These are phyloP conservation scores for Pinna nobilis DNA, from an alignment of 1,140 invertebrate species.

Conservation along the genomic window DNA sequence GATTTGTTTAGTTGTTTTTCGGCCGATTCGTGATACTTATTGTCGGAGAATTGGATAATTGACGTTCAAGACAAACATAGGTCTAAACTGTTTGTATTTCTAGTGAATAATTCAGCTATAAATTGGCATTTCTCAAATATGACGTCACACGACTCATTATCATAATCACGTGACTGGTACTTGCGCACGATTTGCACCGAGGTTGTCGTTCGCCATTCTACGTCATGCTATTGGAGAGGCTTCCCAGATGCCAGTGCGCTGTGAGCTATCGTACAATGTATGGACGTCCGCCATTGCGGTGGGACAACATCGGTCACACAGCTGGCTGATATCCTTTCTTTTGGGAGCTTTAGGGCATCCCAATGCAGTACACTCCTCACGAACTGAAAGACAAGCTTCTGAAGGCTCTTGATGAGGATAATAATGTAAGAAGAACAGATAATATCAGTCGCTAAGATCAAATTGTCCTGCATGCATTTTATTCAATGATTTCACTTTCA, in stretches of 20 bases:
- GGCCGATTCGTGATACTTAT: too few species aligned
- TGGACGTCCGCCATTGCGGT: conserved; percentile 74
- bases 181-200: conserved; percentile 39
- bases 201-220: conserved; percentile 64
- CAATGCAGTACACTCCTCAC: conserved; percentile 79
- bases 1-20: too few species aligned
- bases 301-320: conserved; percentile 69
- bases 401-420: conserved; percentile 79
- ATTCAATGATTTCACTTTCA: too few species aligned
- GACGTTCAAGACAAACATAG: too few species aligned
- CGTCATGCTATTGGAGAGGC: conserved; percentile 70
- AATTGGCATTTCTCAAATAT: too few species aligned
- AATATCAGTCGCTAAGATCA: too few species aligned
- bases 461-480: too few species aligned
- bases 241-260: conserved; percentile 74
- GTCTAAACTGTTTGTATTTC: too few species aligned
- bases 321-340: conserved; percentile 67
- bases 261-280: conserved; percentile 69
- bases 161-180: conserved; percentile 37
- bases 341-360: conserved; percentile 69
- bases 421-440: conserved; percentile 81
- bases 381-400: conserved; percentile 81
- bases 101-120: too few species aligned
- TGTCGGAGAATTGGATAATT: too few species aligned
- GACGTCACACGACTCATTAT: conserved; percentile 34